A percentile compares a stretch with the other conserved stretches of the same genome.
Conservation (phyloP, 2,113 vertebrate species). For the Pseudorasbora parva region DNA sequence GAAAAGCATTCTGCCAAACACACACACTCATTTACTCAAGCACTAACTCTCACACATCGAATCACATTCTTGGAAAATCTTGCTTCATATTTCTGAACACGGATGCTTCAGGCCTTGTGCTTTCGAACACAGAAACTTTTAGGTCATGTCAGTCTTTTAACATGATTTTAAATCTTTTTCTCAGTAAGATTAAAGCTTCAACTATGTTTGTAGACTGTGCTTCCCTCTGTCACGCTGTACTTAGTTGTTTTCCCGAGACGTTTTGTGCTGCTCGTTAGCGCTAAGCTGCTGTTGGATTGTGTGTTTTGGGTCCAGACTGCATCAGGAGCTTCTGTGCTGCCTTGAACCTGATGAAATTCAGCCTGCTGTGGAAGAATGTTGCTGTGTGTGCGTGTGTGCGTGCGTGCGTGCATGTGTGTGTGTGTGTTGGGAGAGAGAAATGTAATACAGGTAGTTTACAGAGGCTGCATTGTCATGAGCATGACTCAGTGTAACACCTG, state of each 20-base stretch:
- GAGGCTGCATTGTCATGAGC: constrained; percentile 43
- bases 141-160: neutral
- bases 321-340: neutral
- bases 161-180: constrained; percentile 3
- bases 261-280: constrained; percentile 10
- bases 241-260: neutral
- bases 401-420: constrained; percentile 35
- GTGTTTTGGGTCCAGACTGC: constrained; percentile 34
- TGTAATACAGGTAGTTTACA: constrained; percentile 46
- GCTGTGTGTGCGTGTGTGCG: constrained; percentile 21
- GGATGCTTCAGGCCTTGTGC: neutral
- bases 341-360: constrained; percentile 42
- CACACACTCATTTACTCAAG: constrained; percentile 42
- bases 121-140: neutral
- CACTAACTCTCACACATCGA: constrained; percentile 44
- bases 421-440: constrained; percentile 32
- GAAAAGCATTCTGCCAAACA: constrained; percentile 63
- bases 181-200: neutral
- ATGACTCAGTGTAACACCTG: constrained; percentile 53
- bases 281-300: constrained; percentile 32
- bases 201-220: neutral
- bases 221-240: constrained; percentile 2
- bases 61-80: constrained; percentile 47
- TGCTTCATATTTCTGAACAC: constrained; percentile 6
- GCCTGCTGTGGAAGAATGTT: constrained; percentile 20